Percentiles rank a stretch among this genome's conserved stretches.
phyloP scores from a whole-genome alignment of 2,888 invertebrate genomes.

The Aspidapion aeneum region DNA sequence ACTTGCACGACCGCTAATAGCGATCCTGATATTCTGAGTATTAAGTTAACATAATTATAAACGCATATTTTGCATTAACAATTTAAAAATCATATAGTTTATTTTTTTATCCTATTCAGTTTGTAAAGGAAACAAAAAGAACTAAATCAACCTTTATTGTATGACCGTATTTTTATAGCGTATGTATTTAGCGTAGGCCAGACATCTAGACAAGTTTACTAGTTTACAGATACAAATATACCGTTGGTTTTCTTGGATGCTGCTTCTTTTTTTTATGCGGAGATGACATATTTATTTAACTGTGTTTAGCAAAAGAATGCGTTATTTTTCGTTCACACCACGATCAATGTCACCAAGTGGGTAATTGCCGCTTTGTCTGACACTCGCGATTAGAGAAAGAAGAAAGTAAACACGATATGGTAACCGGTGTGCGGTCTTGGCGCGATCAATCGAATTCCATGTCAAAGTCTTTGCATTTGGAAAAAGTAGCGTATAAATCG shows the following conservation, averaged over 20 bases:
- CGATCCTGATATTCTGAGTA: no score
- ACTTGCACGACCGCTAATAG: no score
- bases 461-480: not conserved
- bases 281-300: not conserved
- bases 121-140: no score
- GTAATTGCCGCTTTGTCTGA: not conserved
- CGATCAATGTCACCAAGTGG: not conserved
- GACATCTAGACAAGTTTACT: not conserved
- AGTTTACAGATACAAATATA: not conserved
- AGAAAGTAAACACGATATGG: not conserved
- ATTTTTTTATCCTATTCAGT: no score
- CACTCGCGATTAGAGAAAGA: not conserved
- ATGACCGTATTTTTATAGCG: not conserved
- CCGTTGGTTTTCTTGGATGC: not conserved
- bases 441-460: not conserved
- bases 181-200: not conserved
- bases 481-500: not conserved
- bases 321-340: not conserved
- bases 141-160: no score
- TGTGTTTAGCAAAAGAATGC: not conserved
- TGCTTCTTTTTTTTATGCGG: not conserved
- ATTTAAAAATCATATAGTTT: no score
- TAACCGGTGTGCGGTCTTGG: not conserved
- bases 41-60: no score
- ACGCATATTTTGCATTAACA: no score